These are phyloP conservation scores for Callopanchax toddi DNA, from an alignment of 2,113 vertebrate genomes.

Conservation along the genomic window DNA sequence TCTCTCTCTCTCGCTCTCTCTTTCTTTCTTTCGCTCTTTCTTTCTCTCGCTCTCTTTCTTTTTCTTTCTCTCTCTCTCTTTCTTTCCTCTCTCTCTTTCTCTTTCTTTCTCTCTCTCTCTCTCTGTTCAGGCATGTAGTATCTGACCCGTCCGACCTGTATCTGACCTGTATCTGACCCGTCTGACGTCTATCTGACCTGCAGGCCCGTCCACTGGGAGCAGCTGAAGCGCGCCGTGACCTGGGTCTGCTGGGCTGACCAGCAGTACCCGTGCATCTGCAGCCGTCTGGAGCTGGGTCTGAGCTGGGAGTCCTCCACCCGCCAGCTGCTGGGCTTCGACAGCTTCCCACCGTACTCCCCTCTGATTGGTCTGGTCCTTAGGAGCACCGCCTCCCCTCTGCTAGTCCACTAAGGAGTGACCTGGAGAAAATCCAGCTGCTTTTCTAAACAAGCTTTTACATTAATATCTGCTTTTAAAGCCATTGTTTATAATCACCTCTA, in stretches of 20 bases:
- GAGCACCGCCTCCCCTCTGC: not conserved
- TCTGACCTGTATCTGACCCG: not conserved
- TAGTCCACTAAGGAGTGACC: slow-evolving; percentile 9
- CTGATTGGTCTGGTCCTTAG: slow-evolving; percentile 51
- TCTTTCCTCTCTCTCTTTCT: too few species aligned
- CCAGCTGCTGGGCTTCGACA: slow-evolving; percentile 76
- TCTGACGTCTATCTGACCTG: not conserved
- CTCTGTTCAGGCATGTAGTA: too few species aligned
- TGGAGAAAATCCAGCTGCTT: too few species aligned
- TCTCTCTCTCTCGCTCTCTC: too few species aligned
- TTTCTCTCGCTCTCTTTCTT: too few species aligned
- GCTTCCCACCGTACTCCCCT: slow-evolving; percentile 48
- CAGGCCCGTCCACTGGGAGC: slow-evolving; percentile 69
- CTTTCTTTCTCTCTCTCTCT: too few species aligned
- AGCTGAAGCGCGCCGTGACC: slow-evolving; percentile 76
- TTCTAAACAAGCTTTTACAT: too few species aligned
- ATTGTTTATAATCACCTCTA: too few species aligned
- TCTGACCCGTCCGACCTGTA: too few species aligned
- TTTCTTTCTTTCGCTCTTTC: too few species aligned
- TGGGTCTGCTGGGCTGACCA: slow-evolving; percentile 81
- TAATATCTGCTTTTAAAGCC: too few species aligned
- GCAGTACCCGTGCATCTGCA: slow-evolving; percentile 84
- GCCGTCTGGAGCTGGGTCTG: slow-evolving; percentile 82
- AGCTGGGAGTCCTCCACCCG: slow-evolving; percentile 85
- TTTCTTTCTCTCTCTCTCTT: too few species aligned